Evolutionary conservation across 2,888 invertebrate genomes (phyloP).

Genomic region (Thereva unica): DNA sequence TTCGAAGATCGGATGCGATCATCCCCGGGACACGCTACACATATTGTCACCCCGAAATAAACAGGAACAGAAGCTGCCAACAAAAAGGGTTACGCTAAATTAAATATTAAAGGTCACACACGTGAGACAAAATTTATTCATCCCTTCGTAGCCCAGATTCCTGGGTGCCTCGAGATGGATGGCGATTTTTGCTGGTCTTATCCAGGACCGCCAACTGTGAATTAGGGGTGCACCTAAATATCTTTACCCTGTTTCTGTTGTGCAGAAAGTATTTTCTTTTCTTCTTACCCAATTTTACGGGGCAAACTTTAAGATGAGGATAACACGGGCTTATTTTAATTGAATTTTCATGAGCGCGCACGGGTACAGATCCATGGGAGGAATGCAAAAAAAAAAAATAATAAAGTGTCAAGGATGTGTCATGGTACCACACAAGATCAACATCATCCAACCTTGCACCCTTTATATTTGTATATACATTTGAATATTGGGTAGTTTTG

Average conservation of each 20-base stretch:
- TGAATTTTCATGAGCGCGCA: conserved; percentile 41
- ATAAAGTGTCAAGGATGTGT: conserved; percentile 37
- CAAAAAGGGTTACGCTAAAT: conserved; percentile 42
- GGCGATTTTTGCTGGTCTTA: conserved; percentile 1
- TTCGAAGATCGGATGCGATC: conserved; percentile 15
- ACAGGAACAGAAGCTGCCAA: conserved; percentile 32
- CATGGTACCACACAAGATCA: conserved; percentile 29
- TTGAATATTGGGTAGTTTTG: too few relatives aligned
- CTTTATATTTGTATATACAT: not conserved
- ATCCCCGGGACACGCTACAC: not conserved
- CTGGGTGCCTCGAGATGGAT: not conserved
- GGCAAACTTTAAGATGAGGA: conserved; percentile 20
- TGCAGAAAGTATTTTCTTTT: conserved; percentile 4
- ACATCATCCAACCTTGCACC: conserved; percentile 10
- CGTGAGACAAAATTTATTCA: conserved; percentile 42
- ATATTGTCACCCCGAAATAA: conserved; percentile 18
- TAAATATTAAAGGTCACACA: conserved; percentile 43
- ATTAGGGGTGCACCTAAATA: conserved; percentile 18
- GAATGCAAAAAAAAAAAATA: conserved; percentile 3
- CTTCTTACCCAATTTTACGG: conserved; percentile 19
- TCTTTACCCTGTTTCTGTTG: conserved; percentile 2
- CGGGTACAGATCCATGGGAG: too few relatives aligned
- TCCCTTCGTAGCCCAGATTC: conserved; percentile 1
- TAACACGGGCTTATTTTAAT: conserved; percentile 38
- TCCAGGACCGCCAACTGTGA: conserved; percentile 19